Percentiles rank a stretch among this genome's conserved stretches.
Conservation (phyloP, 92 coral and sea anemone species). For the Porites evermanni region DNA sequence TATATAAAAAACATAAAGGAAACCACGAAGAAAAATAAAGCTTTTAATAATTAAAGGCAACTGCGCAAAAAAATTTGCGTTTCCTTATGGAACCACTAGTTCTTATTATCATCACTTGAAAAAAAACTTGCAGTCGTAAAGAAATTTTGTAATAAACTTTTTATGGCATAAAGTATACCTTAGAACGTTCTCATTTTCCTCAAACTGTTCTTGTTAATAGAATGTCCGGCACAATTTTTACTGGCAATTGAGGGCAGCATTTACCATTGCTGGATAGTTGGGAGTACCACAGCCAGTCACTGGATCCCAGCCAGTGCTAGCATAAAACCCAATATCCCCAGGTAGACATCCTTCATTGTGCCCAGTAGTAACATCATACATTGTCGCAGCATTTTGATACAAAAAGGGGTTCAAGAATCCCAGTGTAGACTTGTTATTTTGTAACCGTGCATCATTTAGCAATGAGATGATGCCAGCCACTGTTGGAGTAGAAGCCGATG, state of each 20-base stretch:
- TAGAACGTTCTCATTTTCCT: no score
- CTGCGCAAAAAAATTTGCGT: no score
- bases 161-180: no score
- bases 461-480: slow-evolving; percentile 96
- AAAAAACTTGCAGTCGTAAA: no score
- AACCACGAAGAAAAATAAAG: no score
- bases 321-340: slow-evolving; percentile 92
- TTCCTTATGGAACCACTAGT: no score
- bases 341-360: slow-evolving; percentile 92
- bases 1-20: no score
- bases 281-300: slow-evolving; percentile 97
- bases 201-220: no score
- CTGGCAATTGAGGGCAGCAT: slow-evolving; percentile 76
- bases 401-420: slow-evolving; percentile 97
- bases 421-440: slow-evolving; percentile 81
- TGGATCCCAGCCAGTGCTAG: slow-evolving; percentile 94
- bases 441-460: slow-evolving; percentile 90
- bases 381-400: slow-evolving; percentile 83
- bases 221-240: not conserved
- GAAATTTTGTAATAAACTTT: no score
- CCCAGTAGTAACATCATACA: slow-evolving; percentile 92
- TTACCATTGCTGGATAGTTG: slow-evolving; percentile 85
- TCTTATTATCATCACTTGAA: no score
- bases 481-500: slow-evolving; percentile 99
- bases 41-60: no score